Evolutionary conservation across 2,113 vertebrate genomes (phyloP), one percentile per base, ranked within the genome.

Genomic region (Clupea harengus): DNA sequence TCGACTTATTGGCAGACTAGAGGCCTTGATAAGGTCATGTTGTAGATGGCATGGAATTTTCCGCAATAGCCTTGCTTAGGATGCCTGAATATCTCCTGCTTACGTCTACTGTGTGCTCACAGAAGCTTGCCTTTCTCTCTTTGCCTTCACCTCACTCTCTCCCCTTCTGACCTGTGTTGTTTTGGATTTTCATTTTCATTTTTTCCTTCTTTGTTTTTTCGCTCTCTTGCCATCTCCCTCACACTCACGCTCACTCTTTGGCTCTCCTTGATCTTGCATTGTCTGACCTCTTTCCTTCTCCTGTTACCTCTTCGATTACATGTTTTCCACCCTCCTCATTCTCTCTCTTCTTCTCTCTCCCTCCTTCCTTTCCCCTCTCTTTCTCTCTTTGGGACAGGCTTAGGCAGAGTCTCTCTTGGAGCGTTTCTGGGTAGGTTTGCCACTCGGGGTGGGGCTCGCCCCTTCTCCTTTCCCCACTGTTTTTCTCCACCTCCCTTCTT

Each of bases 321-420:
- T 28, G 10, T 7, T 3, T 25, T 10, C 22, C 3, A n/a, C 4
- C 64, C 64, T 72, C 25, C 72, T 44, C 28, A 39, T 11, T 44
- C 32, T 72, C 50, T 88, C 17, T 81, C 17, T 60, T 2, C 1
- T n/a, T 47, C 46, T 28, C 78, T 85, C 92, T 95, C 18, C 90
- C 90, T 91, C 86, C 88, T 39, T n/a, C 7, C 91, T 91, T 90
- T 83, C 94, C 85, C 90, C 90, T 89, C 85, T 84, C 89, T 81
- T 92, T 89, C 89, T 92, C 89, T 32, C 87, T 88, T 57, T 87
- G 83, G 88, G 81, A 89, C 95, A 97, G 97, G 96, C 91, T 94
- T 97, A 95, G 96, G 97, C 96, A 95, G 96, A 95, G 95, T 96
- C 87, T 97, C 97, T 88, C 94, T 97, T 88, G 96, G 97, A 95